Conservation (phyloP, 2,888 invertebrate genomes). For the Brachyptera risi region DNA sequence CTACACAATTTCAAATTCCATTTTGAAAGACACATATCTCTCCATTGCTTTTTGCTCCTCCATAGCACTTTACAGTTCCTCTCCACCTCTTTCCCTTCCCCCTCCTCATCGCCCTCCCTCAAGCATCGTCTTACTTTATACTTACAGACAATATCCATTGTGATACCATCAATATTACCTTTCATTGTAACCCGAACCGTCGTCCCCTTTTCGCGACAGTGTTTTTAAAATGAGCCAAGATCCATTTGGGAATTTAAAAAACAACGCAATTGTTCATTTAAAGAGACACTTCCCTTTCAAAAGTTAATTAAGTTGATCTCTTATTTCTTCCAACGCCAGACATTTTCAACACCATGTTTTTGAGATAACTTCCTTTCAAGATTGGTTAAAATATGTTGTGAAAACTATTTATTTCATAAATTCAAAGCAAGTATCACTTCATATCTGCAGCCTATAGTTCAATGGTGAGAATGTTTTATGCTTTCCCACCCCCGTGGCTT, state of each 20-base stretch:
- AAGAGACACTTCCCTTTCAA: constrained; percentile 16
- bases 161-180: constrained; percentile 28
- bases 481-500: constrained; percentile 8
- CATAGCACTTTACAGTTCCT: constrained; percentile 26
- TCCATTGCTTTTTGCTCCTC: constrained; percentile 20
- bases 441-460: background rate
- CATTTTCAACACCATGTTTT: too few species aligned
- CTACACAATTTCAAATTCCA: constrained; percentile 50
- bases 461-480: constrained; percentile 2
- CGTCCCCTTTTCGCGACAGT: constrained; percentile 11
- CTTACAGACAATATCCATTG: constrained; percentile 15
- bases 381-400: background rate
- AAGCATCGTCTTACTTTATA: constrained; percentile 25
- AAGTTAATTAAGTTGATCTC: constrained; percentile 15
- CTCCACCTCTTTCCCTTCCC: constrained; percentile 22
- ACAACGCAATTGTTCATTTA: constrained; percentile 21
- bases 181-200: constrained; percentile 24
- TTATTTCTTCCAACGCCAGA: too few species aligned
- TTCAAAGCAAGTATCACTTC: background rate
- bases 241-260: constrained; percentile 11
- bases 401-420: too few species aligned
- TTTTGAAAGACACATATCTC: constrained; percentile 39
- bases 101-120: too few species aligned
- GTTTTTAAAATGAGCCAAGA: constrained; percentile 24
- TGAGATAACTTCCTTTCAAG: background rate